These are phyloP conservation scores for Telmatochromis sp. DNA, from an alignment of 2,113 vertebrate species.

Conservation along the genomic window DNA sequence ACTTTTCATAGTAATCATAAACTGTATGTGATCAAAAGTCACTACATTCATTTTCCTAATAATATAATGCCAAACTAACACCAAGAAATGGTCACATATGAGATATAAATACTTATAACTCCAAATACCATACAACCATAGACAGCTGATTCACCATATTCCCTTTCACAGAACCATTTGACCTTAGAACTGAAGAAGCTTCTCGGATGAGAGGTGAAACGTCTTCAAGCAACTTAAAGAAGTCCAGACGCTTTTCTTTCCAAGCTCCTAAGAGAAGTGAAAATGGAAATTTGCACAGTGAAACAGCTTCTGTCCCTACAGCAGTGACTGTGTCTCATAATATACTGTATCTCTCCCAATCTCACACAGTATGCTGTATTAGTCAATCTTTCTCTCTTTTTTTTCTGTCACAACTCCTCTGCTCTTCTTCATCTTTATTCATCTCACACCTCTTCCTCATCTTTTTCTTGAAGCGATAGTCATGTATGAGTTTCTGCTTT, in stretches of 20 bases:
- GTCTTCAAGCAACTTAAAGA: background rate
- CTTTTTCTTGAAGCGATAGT: background rate
- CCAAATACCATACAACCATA: background rate
- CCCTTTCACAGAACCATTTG: background rate
- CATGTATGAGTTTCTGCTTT: background rate
- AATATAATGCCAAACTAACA: background rate
- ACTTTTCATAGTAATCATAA: background rate
- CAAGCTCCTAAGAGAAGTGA: constrained; percentile 57
- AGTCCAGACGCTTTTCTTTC: background rate
- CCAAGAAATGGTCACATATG: background rate
- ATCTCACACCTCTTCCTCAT: background rate
- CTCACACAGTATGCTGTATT: background rate
- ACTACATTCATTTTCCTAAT: background rate
- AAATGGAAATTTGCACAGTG: background rate
- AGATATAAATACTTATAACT: background rate
- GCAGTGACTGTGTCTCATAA: background rate
- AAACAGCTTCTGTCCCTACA: background rate
- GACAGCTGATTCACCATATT: background rate
- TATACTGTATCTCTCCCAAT: background rate
- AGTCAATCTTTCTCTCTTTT: background rate
- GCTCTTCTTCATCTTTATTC: background rate
- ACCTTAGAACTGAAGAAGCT: background rate
- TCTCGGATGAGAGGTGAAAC: background rate
- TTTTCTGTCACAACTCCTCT: background rate
- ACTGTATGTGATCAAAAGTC: background rate